These are phyloP conservation scores for Axis porcinus DNA, from an alignment of 2,113 vertebrate genomes.

Conservation along the genomic window DNA sequence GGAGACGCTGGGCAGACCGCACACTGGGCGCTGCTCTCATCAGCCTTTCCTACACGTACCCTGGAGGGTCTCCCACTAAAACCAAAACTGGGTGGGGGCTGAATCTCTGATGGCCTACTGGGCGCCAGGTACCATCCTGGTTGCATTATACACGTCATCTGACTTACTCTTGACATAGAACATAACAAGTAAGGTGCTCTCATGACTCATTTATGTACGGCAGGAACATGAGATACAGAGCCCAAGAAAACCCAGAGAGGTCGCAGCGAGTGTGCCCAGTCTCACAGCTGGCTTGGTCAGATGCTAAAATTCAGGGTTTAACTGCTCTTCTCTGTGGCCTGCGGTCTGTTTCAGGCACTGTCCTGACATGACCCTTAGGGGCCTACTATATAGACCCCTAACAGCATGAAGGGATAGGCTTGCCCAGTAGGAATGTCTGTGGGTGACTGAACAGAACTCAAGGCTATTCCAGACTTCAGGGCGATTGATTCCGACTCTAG, in stretches of 20 bases:
- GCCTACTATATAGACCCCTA: background rate
- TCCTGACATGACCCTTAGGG: background rate
- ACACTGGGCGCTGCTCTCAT: rapidly evolving
- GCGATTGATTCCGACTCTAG: background rate
- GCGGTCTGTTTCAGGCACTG: background rate
- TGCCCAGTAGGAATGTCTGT: background rate
- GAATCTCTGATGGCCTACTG: background rate
- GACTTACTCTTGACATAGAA: background rate
- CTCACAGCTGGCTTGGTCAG: background rate
- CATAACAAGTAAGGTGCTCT: background rate
- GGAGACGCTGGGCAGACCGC: background rate
- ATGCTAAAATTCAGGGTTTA: background rate
- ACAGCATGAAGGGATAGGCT: background rate
- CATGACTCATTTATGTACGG: background rate
- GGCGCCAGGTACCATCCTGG: background rate
- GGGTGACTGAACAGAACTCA: background rate
- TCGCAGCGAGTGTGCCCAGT: background rate
- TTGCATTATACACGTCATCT: rapidly evolving
- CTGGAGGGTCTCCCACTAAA: rapidly evolving
- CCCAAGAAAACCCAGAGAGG: background rate
- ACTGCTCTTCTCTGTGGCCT: background rate
- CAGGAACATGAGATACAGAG: background rate
- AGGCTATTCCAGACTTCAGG: background rate
- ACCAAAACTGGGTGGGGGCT: background rate
- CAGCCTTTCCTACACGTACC: rapidly evolving